Base-by-base conservation (phyloP, 1,140 invertebrate genomes). In the Campoletis sonorensis region DNA sequence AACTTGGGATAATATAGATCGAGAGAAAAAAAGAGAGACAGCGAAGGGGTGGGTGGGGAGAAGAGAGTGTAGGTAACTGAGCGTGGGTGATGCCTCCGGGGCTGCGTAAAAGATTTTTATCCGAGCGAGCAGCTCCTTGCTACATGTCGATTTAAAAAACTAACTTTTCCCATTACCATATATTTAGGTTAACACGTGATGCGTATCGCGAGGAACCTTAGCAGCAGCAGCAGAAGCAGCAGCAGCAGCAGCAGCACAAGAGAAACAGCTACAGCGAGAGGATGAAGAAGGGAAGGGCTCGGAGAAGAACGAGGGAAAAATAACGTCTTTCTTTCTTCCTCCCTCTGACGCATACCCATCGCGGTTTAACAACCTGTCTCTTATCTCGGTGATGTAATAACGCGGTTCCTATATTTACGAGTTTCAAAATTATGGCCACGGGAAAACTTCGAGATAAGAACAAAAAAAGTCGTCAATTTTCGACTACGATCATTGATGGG, bases 111-210 rank as follows among this genome's bases (percentile, higher is more conserved):
- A 70, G 67, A 76, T 76, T 82, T 78, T 82, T 82, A 82, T 82
- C 81, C 76, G 54, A 26, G 68, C 54, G 23, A 75, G 64, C 37
- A 68, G 33, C 64, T 68, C 49, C 64, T 79, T 49, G 61, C 78
- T 64, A 79, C 68, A 54, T 72, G 64, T 79, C 72, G 81, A 82
- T 81, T 81, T 77, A 75, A 81, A 77, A 81, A 81, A 75, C 72
- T 81, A 81, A 81, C 71, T 81, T 81, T 81, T 76, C 80, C 64
- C 80, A 79, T 79, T 75, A 82, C 67, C 70, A 72, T 82, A 82
- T 67, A 79, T 79, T 82, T 79, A 70, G 72, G 81, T 82, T 82
- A 79, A 79, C 77, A 82, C 76, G 77, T 81, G 70, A 73, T 80
- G 70, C 68, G 75, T 73, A 82, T 68, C 67, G 67, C 81, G 21